phyloP scores from a whole-genome alignment of 1,140 invertebrate species.

The Microplitis mediator region DNA sequence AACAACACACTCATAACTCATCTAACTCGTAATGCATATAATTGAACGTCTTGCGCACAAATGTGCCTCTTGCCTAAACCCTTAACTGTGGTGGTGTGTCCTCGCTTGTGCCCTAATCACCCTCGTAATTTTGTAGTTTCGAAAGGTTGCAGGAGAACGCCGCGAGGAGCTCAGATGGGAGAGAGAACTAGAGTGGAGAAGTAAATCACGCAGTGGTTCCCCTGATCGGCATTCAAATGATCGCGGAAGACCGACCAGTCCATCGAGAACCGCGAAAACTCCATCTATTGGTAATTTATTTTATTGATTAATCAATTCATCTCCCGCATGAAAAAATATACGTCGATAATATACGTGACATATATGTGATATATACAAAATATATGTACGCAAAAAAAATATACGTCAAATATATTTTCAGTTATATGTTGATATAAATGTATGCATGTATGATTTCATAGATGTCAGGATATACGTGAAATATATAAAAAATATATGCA shows the following conservation, averaged over 20 bases:
- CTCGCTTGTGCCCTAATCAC: conserved; percentile 53
- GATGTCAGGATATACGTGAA: too few relatives aligned
- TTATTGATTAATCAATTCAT: not conserved
- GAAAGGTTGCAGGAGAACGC: conserved; percentile 64
- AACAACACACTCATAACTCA: too few relatives aligned
- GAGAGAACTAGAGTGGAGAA: conserved; percentile 60
- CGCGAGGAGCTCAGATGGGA: conserved; percentile 61
- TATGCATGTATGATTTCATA: too few relatives aligned
- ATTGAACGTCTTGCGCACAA: not conserved
- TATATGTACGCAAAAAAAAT: too few relatives aligned
- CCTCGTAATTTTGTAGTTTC: conserved; percentile 63
- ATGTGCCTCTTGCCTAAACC: conserved; percentile 30
- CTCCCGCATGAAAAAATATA: not conserved
- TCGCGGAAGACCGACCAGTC: conserved; percentile 48
- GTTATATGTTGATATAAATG: too few relatives aligned
- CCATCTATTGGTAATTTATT: conserved; percentile 22
- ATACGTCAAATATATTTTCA: too few relatives aligned
- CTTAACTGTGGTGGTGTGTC: conserved; percentile 53
- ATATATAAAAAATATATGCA: too few relatives aligned
- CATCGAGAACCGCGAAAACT: conserved; percentile 43
- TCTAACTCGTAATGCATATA: too few relatives aligned
- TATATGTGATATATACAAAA: too few relatives aligned
- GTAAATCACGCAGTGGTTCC: conserved; percentile 58
- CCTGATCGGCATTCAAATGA: conserved; percentile 46
- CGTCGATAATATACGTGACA: too few relatives aligned